Evolutionary conservation across 2,888 invertebrate genomes (phyloP), one percentile per base, ranked within the genome.

Genomic region (Parelbella ahira): DNA sequence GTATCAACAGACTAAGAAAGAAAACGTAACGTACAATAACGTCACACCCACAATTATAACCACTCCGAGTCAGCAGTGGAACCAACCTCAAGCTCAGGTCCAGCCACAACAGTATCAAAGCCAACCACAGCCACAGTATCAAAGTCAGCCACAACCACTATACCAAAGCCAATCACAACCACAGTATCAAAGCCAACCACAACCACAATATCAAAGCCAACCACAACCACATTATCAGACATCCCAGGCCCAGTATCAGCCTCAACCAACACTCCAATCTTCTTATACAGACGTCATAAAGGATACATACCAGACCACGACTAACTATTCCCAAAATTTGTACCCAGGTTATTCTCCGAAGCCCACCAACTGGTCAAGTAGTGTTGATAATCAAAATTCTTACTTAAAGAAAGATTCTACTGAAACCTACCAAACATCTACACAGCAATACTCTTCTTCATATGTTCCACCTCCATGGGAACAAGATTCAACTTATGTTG

Each of bases 401-500:
- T 68, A 59, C 25, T 41, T 48, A n/a, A 65, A 56, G 41, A 71
- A 68, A 48, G 71, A 75, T 27, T 55, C 68, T 4, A 57, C 70
- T 37, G 73, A 83, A 45, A 71, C 50, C 23, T 83, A 78, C 46
- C 69, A 80, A 48, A 68, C 68, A 36, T 57, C 71, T n/a, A 56
- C 70, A 36, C 78, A 78, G 37, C 71, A 78, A 41, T 73, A 73
- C 49, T 71, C 80, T 10, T 70, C 83, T 5, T 74, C 79, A 12
- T 87, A 87, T 45, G 82, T 87, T 3, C 87, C 87, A 39, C 87
- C 87, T 21, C 87, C 87, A 5, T 87, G 87, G 87, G 87, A 87
- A 54, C 86, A 86, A 48, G 84, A 83, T 47, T 58, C 74, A 7
- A 66, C 60, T 25, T 86, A 83, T 44, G 67, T 69, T 19, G 56